Percentiles rank a stretch among this genome's conserved stretches.
Evolutionary conservation across 2,888 invertebrate species (phyloP).

Genomic region (Eumacrocentrus americanus): DNA sequence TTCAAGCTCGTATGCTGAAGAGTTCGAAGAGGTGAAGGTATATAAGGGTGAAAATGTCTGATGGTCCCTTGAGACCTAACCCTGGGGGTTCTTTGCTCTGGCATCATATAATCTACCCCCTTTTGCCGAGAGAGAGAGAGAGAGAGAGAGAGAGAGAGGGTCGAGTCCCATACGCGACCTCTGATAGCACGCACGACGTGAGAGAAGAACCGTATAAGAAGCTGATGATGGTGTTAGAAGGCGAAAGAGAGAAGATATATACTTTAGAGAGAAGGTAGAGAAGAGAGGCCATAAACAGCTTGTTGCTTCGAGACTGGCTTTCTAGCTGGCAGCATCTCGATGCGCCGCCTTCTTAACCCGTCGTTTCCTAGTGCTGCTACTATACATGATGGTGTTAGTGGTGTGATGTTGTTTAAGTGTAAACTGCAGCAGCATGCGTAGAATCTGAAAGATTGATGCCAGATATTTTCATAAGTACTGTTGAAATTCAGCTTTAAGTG

Average conservation of each 20-base stretch:
- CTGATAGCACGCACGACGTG: constrained; percentile 30
- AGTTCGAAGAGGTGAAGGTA: constrained; percentile 1
- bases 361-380: too few relatives aligned
- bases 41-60: constrained; percentile 7
- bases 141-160: too few relatives aligned
- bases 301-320: constrained; percentile 52
- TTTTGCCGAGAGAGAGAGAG: too few relatives aligned
- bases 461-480: too few relatives aligned
- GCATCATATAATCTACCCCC: constrained; percentile 22
- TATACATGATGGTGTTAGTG: constrained; percentile 45
- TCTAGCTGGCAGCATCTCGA: constrained; percentile 34
- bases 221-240: constrained; percentile 11
- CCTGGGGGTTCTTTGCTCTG: constrained; percentile 45
- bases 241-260: constrained; percentile 13
- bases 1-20: constrained; percentile 36
- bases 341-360: constrained; percentile 12
- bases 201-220: constrained; percentile 26
- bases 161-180: constrained; percentile 11
- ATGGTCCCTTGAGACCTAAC: constrained; percentile 24
- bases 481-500: too few relatives aligned
- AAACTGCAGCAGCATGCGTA: constrained; percentile 56
- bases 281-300: constrained; percentile 58
- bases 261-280: constrained; percentile 25
- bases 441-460: constrained; percentile 54
- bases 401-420: too few relatives aligned